A percentile compares a stretch with the other conserved stretches of the same genome.
Conservation (phyloP, 2,113 vertebrate genomes). For the Tricholaema leucomelas region DNA sequence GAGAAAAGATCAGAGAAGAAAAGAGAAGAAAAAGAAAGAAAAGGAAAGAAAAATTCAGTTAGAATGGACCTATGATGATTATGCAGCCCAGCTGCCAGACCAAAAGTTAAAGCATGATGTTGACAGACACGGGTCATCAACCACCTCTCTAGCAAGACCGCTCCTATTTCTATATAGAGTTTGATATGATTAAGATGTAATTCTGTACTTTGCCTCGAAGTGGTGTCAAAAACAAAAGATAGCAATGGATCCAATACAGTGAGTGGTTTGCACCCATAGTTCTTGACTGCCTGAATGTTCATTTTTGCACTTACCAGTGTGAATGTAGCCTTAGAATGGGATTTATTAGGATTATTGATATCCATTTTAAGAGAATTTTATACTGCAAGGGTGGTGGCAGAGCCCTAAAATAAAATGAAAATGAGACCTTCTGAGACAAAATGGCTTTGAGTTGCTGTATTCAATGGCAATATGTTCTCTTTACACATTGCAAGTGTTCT, state of each 20-base stretch:
- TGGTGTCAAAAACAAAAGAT: background rate
- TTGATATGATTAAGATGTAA: background rate
- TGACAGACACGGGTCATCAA: background rate
- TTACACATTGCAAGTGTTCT: background rate
- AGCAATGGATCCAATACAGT: background rate
- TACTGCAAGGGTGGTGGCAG: background rate
- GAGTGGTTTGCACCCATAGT: background rate
- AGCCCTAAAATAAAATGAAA: background rate
- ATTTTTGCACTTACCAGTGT: background rate
- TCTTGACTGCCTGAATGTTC: background rate
- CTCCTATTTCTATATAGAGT: background rate
- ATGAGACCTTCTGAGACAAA: background rate
- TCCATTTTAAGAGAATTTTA: background rate
- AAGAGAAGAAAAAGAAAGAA: background rate
- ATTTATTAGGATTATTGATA: background rate
- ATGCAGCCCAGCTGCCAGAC: background rate
- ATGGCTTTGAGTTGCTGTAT: background rate
- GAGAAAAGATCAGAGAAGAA: no score
- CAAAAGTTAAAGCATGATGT: background rate
- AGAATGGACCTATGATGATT: background rate
- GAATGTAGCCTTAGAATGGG: background rate
- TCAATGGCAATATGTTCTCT: background rate
- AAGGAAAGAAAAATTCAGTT: background rate
- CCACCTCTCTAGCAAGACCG: background rate
- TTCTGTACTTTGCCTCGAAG: background rate